These are phyloP conservation scores for Drosophila yakuba DNA, from an alignment of 1,140 invertebrate genomes.

Conservation along the genomic window DNA sequence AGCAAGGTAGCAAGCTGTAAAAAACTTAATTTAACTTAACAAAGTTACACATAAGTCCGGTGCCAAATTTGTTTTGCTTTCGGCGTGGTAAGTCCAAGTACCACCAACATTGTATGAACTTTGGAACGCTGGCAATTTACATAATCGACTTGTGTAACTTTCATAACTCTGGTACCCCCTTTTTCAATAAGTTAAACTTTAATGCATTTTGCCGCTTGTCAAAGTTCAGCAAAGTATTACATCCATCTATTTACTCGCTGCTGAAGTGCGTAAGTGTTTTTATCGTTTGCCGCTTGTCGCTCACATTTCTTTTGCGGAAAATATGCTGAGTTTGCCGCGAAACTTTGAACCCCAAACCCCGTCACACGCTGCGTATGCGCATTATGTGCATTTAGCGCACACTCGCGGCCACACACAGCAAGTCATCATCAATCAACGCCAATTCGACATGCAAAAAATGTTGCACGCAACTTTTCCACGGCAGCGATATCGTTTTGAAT, in stretches of 20 bases:
- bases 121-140: background rate
- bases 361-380: conserved; percentile 72
- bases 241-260: conserved; percentile 15
- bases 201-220: conserved; percentile 50
- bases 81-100: background rate
- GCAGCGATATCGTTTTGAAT: too few species aligned
- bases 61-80: background rate
- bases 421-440: conserved; percentile 60
- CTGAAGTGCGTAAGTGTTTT: conserved; percentile 10
- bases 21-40: background rate
- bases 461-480: conserved; percentile 49
- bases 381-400: conserved; percentile 57
- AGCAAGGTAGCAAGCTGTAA: too few species aligned
- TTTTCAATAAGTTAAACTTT: conserved; percentile 14
- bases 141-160: conserved; percentile 21
- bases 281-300: conserved; percentile 50
- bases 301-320: conserved; percentile 8
- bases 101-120: background rate
- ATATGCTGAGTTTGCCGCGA: conserved; percentile 37
- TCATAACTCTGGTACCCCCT: background rate
- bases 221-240: conserved; percentile 34
- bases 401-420: conserved; percentile 11
- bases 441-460: conserved; percentile 54
- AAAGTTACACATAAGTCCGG: background rate
- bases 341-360: conserved; percentile 20